A percentile compares a stretch with the other conserved stretches of the same genome.
Evolutionary conservation across 2,113 vertebrate species (phyloP).

Genomic region (Erinaceus europaeus): DNA sequence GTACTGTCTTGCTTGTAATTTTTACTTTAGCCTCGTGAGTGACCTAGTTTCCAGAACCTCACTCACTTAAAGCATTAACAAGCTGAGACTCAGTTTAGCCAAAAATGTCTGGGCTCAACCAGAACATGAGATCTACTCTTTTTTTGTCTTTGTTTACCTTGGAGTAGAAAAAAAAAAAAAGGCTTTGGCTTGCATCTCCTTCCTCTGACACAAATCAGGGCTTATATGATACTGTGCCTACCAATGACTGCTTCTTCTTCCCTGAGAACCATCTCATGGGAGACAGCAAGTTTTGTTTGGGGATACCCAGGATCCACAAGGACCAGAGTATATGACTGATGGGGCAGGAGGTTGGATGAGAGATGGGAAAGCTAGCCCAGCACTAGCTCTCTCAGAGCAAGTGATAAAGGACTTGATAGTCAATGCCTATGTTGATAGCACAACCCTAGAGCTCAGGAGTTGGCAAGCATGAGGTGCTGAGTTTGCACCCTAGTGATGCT

Average conservation of each 20-base stretch:
- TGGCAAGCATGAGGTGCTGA: too few relatives aligned
- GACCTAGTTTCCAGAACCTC: neutral
- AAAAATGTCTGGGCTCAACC: neutral
- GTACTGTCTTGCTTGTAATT: too few relatives aligned
- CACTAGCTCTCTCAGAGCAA: neutral
- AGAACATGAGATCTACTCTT: neutral
- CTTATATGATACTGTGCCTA: too few relatives aligned
- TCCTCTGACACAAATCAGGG: neutral
- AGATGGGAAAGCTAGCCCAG: neutral
- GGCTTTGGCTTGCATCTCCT: neutral
- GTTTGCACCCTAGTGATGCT: too few relatives aligned
- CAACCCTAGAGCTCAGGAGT: too few relatives aligned
- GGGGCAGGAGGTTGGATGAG: neutral
- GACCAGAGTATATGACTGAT: neutral
- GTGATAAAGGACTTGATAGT: too few relatives aligned
- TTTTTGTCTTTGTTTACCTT: neutral
- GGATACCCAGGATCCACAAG: neutral
- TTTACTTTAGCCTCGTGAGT: too few relatives aligned
- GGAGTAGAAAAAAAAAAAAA: too few relatives aligned
- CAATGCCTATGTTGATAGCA: too few relatives aligned
- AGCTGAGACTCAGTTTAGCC: neutral
- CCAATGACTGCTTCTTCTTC: too few relatives aligned
- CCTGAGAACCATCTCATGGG: too few relatives aligned
- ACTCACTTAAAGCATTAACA: neutral
- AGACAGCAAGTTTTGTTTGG: neutral